Conservation (phyloP, 2,797 vertebrate genomes). For the Helicolenus hilgendorfi region DNA sequence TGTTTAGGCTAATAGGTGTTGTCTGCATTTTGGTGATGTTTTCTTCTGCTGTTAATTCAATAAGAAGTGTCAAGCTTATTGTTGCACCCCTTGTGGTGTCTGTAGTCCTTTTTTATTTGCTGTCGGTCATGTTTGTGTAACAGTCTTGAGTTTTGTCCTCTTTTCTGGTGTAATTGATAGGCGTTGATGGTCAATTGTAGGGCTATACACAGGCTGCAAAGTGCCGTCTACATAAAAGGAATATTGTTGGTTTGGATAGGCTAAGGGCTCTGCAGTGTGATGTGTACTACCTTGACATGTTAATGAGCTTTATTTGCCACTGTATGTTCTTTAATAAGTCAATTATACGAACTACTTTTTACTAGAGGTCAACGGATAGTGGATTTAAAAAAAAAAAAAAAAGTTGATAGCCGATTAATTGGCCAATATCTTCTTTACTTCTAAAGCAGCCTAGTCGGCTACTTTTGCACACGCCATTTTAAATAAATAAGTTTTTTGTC, state of each 20-base stretch:
- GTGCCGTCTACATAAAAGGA: background rate
- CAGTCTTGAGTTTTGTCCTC: background rate
- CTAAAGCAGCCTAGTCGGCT: too few species aligned
- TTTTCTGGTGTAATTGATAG: background rate
- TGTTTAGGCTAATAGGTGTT: background rate
- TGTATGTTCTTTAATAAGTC: background rate
- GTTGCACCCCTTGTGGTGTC: background rate
- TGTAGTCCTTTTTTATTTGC: background rate
- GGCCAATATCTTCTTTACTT: too few species aligned
- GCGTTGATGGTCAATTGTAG: too few species aligned
- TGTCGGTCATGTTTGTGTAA: background rate
- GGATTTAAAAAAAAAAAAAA: too few species aligned
- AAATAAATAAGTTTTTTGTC: too few species aligned
- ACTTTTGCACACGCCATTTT: too few species aligned
- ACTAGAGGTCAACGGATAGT: too few species aligned
- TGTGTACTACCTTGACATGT: background rate
- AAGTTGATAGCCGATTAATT: too few species aligned
- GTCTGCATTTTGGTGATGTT: background rate
- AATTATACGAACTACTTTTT: background rate
- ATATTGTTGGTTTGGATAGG: background rate
- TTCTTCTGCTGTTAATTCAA: background rate
- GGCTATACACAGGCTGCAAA: background rate
- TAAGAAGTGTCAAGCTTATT: background rate
- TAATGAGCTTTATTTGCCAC: background rate
- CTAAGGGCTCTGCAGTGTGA: background rate